These are phyloP conservation scores for Anthonomus grandis DNA, from an alignment of 1,140 invertebrate genomes.

Conservation along the genomic window DNA sequence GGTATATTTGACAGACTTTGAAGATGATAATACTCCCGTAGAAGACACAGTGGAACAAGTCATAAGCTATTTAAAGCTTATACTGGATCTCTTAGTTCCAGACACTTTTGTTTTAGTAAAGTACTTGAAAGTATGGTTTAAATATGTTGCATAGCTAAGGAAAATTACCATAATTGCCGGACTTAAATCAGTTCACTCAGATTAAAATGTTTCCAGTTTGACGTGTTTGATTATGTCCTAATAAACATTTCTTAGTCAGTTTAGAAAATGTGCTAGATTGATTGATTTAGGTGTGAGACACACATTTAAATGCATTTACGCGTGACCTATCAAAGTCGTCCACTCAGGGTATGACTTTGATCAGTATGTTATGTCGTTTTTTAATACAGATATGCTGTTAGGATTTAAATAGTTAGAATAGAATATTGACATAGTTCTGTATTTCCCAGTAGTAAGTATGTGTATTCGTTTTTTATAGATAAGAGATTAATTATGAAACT, in stretches of 20 bases:
- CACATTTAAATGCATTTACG: not conserved
- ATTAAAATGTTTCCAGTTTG: no score
- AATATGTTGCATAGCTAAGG: conserved; percentile 2
- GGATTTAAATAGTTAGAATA: not conserved
- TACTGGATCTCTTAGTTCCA: no score
- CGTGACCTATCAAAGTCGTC: conserved; percentile 3
- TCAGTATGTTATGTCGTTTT: not conserved
- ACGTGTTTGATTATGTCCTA: no score
- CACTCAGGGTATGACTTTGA: conserved; percentile 4
- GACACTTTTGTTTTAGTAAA: no score
- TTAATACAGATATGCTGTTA: conserved; percentile 1
- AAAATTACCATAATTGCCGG: conserved; percentile 1
- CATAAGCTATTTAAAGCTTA: not conserved
- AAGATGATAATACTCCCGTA: not conserved
- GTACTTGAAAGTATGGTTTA: not conserved
- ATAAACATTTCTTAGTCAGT: not conserved
- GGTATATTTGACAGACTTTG: not conserved
- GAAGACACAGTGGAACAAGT: not conserved
- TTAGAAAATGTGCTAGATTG: conserved; percentile 1
- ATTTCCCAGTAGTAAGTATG: not conserved
- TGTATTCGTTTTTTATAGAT: conserved; percentile 5
- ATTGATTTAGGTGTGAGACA: conserved; percentile 1
- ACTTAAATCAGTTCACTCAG: conserved; percentile 1
- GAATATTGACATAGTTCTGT: conserved; percentile 5
- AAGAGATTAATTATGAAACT: conserved; percentile 1